Evolutionary conservation across 2,888 invertebrate species (phyloP).

Genomic region (Oscheius sp.): DNA sequence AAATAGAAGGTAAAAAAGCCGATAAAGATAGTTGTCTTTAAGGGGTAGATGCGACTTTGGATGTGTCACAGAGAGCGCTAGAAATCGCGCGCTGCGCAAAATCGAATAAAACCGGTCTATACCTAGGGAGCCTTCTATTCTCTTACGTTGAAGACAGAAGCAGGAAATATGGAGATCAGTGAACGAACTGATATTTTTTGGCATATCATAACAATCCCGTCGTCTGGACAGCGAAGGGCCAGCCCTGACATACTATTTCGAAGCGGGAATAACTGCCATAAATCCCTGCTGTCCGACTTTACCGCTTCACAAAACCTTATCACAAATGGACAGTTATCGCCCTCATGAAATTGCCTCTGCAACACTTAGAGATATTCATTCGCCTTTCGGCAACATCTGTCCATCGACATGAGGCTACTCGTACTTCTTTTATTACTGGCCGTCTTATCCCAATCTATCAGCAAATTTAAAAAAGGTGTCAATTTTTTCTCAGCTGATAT

Average conservation of each 20-base stretch:
- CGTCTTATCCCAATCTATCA: background rate
- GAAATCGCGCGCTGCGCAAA: conserved; percentile 37
- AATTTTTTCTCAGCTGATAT: background rate
- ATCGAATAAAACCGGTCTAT: conserved; percentile 36
- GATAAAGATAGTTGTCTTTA: conserved; percentile 25
- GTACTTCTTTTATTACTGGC: background rate
- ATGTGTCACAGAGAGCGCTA: conserved; percentile 33
- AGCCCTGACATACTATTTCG: too few relatives aligned
- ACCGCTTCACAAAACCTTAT: conserved; percentile 7
- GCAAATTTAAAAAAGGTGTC: conserved; percentile 7
- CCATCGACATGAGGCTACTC: background rate
- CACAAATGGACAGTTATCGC: conserved; percentile 2
- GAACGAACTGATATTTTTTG: conserved; percentile 34
- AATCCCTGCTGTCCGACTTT: too few relatives aligned
- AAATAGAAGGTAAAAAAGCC: conserved; percentile 12
- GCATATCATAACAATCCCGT: background rate
- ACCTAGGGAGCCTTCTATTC: conserved; percentile 37
- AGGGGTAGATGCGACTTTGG: conserved; percentile 10
- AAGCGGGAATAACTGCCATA: too few relatives aligned
- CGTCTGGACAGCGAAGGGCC: background rate
- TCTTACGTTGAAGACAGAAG: conserved; percentile 31
- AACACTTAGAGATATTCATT: background rate
- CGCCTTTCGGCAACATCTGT: too few relatives aligned
- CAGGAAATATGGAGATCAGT: conserved; percentile 33
- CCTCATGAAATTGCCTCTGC: conserved; percentile 2